Evolutionary conservation across 2,113 vertebrate species (phyloP).

Genomic region (Cinclus mexicanus): DNA sequence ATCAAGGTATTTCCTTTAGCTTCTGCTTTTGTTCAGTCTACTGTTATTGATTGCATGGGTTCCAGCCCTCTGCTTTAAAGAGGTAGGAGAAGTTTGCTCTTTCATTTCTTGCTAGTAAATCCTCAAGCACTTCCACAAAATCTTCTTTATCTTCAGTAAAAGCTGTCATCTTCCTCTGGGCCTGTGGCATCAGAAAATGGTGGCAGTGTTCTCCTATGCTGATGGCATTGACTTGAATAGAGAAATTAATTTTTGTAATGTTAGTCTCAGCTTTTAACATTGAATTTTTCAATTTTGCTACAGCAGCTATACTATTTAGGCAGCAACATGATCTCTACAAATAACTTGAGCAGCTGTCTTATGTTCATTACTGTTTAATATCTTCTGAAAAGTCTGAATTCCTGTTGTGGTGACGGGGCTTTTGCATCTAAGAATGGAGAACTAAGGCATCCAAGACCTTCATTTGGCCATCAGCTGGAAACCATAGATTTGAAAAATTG

Average conservation of each 20-base stretch:
- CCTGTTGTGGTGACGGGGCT: not conserved
- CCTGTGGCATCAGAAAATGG: not conserved
- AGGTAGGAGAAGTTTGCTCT: constrained; percentile 3
- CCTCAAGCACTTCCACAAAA: not conserved
- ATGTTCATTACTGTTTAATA: not conserved
- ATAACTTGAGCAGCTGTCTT: not conserved
- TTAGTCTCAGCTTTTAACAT: not conserved
- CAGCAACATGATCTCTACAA: not conserved
- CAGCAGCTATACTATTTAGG: not conserved
- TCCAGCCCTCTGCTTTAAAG: constrained; percentile 24
- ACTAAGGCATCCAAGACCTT: not conserved
- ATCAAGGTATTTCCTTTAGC: not conserved
- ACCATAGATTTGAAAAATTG: not conserved
- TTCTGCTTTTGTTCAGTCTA: constrained; percentile 2
- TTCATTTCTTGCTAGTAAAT: constrained; percentile 32
- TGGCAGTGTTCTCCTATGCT: not conserved
- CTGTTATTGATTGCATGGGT: constrained; percentile 15
- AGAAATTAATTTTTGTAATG: not conserved
- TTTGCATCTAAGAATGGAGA: not conserved
- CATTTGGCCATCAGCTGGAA: not conserved
- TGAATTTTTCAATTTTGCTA: not conserved
- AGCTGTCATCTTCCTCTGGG: not conserved
- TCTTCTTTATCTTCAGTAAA: constrained; percentile 6
- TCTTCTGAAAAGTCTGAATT: not conserved
- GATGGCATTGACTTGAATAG: not conserved